phyloP scores from a whole-genome alignment of 2,888 invertebrate genomes.

The Drosophila melanosoma region DNA sequence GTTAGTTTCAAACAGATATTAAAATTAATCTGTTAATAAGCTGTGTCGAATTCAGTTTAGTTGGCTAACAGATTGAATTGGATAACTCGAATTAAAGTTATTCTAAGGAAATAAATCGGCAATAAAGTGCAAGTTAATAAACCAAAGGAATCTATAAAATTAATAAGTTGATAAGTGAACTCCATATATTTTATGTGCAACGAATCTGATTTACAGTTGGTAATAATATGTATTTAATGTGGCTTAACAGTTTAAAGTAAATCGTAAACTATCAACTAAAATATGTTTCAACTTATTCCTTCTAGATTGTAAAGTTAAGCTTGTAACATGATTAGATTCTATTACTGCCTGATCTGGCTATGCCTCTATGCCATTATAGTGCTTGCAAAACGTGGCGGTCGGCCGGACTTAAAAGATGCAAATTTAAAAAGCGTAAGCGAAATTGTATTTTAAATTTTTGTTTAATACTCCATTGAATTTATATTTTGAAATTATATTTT shows the following conservation, averaged over 20 bases:
- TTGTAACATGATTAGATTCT: conserved; percentile 20
- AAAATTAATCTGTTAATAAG: conserved; percentile 32
- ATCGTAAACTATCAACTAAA: not conserved
- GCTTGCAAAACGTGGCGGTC: not conserved
- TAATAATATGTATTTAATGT: not conserved
- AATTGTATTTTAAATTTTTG: not conserved
- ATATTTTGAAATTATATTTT: too few relatives aligned
- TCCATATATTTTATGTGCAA: not conserved
- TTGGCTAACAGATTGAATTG: conserved; percentile 28
- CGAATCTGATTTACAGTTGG: not conserved
- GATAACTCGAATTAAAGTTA: not conserved
- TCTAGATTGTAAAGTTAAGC: not conserved
- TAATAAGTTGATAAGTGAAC: not conserved
- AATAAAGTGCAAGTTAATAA: not conserved
- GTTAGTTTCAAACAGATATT: conserved; percentile 34
- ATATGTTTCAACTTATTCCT: not conserved
- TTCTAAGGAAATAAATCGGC: not conserved
- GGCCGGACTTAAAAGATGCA: conserved; percentile 33
- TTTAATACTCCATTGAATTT: not conserved
- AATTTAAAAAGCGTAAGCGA: conserved; percentile 40
- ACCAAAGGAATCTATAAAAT: not conserved
- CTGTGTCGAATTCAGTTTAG: conserved; percentile 84
- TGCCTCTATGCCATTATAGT: conserved; percentile 19
- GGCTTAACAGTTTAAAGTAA: not conserved
- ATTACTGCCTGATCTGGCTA: conserved; percentile 26